These are phyloP conservation scores for Aporophyla nigra DNA, from an alignment of 2,888 invertebrate genomes.

Conservation along the genomic window DNA sequence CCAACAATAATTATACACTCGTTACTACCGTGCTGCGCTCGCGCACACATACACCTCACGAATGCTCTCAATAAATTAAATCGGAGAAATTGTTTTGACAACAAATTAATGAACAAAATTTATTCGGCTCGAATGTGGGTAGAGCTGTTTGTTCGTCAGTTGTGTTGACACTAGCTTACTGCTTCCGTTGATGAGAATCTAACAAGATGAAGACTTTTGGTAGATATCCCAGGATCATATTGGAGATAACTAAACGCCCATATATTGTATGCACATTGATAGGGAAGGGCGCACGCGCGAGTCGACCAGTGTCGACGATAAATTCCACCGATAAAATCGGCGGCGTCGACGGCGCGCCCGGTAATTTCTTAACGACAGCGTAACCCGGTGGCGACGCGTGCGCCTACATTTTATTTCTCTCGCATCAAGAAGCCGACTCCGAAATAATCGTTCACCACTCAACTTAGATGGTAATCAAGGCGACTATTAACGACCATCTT, in stretches of 20 bases:
- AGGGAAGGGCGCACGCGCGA: conserved; percentile 81
- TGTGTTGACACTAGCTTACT: conserved; percentile 11
- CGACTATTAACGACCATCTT: conserved; percentile 88
- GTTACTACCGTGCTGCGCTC: conserved; percentile 89
- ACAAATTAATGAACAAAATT: conserved; percentile 70
- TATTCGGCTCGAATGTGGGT: conserved; percentile 61
- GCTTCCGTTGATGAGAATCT: conserved; percentile 27
- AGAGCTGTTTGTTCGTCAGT: conserved; percentile 48
- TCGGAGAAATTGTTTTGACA: conserved; percentile 82
- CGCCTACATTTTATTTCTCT: conserved; percentile 89
- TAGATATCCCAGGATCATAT: conserved; percentile 58
- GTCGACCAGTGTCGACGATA: conserved; percentile 88
- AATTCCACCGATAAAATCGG: conserved; percentile 91
- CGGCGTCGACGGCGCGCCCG: conserved; percentile 86
- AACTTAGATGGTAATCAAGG: conserved; percentile 90
- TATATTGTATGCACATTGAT: conserved; percentile 70
- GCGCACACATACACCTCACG: conserved; percentile 77
- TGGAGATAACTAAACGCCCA: conserved; percentile 69
- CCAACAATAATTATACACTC: conserved; percentile 90
- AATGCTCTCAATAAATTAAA: conserved; percentile 79
- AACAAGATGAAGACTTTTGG: conserved; percentile 36
- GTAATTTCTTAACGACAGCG: conserved; percentile 91
- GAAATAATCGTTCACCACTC: conserved; percentile 90
- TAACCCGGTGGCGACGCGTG: conserved; percentile 90
- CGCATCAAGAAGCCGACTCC: conserved; percentile 86